Percentiles rank a stretch among this genome's conserved stretches.
Evolutionary conservation across 2,797 vertebrate species (phyloP).

Genomic region (Nasua narica): DNA sequence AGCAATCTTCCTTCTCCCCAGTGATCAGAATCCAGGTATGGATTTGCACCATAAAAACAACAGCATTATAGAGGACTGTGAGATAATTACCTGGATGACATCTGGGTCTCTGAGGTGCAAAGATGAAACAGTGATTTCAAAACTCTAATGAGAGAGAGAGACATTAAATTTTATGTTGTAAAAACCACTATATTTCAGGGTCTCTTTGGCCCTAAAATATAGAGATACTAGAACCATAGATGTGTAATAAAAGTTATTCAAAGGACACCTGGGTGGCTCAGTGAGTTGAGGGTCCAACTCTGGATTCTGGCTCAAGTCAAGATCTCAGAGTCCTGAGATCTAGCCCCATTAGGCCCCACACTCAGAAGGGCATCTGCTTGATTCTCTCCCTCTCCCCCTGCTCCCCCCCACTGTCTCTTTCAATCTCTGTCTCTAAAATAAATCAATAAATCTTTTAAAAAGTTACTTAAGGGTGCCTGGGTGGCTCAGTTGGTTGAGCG

Average conservation of each 20-base stretch:
- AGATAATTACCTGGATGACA: not conserved
- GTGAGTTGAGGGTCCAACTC: too few relatives aligned
- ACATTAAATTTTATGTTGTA: not conserved
- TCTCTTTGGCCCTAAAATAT: not conserved
- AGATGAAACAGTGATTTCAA: not conserved
- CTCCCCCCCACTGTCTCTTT: too few relatives aligned
- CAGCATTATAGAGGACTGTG: not conserved
- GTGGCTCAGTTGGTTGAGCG: too few relatives aligned
- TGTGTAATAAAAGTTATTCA: not conserved
- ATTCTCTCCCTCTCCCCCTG: too few relatives aligned
- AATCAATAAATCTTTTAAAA: too few relatives aligned
- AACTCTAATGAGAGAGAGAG: not conserved
- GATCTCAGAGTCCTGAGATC: too few relatives aligned
- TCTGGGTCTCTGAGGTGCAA: not conserved
- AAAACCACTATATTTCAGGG: not conserved
- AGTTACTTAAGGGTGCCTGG: too few relatives aligned
- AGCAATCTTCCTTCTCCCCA: not conserved
- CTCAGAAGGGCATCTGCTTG: too few relatives aligned
- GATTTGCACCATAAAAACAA: not conserved
- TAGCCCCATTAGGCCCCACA: too few relatives aligned
- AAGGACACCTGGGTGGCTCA: too few relatives aligned
- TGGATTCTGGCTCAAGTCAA: too few relatives aligned
- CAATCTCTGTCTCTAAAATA: too few relatives aligned
- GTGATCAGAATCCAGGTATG: not conserved
- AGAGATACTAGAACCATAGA: not conserved